A percentile compares a stretch with the other conserved stretches of the same genome.
Evolutionary conservation across 2,888 invertebrate species (phyloP).

Genomic region (Himalopsyche japonica): DNA sequence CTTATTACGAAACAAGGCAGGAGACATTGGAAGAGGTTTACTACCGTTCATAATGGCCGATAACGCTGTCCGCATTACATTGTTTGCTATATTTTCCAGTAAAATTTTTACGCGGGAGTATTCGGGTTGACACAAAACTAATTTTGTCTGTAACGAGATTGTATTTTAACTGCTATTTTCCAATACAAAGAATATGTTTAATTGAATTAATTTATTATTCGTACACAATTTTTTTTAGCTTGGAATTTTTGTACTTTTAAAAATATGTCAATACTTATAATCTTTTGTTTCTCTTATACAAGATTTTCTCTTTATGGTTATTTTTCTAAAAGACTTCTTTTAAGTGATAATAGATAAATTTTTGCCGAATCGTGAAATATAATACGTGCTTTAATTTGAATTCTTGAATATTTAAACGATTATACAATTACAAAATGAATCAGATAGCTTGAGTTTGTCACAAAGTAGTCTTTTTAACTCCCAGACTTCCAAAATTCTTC

Average conservation of each 20-base stretch:
- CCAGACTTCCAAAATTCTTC: not conserved
- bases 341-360: too few relatives aligned
- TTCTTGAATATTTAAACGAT: too few relatives aligned
- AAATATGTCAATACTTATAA: too few relatives aligned
- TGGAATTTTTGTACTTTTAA: too few relatives aligned
- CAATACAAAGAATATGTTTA: not conserved
- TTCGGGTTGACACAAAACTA: not conserved
- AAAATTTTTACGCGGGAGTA: constrained; percentile 20
- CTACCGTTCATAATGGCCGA: constrained; percentile 23
- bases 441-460: not conserved
- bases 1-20: constrained; percentile 15
- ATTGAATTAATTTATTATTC: not conserved
- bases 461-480: not conserved
- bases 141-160: not conserved
- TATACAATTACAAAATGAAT: too few relatives aligned
- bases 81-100: constrained; percentile 21
- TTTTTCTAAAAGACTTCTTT: too few relatives aligned
- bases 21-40: constrained; percentile 29
- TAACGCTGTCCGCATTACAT: constrained; percentile 25
- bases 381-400: too few relatives aligned
- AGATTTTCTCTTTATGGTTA: too few relatives aligned
- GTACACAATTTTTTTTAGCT: too few relatives aligned
- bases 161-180: not conserved
- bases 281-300: too few relatives aligned
- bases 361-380: too few relatives aligned